These are phyloP conservation scores for Fabriciana adippe DNA, from an alignment of 2,888 invertebrate genomes.

Conservation along the genomic window DNA sequence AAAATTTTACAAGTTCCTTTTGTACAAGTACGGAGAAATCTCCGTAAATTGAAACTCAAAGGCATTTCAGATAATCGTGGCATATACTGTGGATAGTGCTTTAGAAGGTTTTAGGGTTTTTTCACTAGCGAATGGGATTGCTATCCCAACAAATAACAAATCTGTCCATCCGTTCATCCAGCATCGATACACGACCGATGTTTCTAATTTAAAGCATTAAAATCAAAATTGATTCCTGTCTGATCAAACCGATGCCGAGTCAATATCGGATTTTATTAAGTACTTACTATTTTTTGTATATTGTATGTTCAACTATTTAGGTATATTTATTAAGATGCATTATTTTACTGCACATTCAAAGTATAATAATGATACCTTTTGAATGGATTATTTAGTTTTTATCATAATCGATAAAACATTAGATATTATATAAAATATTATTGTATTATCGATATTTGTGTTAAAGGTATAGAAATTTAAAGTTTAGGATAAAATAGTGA, in stretches of 20 bases:
- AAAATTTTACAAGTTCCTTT: conserved; percentile 79
- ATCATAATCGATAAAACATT: no score
- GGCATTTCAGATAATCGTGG: conserved; percentile 60
- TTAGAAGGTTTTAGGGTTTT: conserved; percentile 54
- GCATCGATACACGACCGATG: conserved; percentile 54
- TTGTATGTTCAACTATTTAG: neutral
- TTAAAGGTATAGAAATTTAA: conserved; percentile 4
- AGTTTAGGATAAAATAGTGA: conserved; percentile 16
- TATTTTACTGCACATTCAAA: no score
- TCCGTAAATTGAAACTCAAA: conserved; percentile 67
- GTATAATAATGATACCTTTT: no score
- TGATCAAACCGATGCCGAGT: conserved; percentile 11
- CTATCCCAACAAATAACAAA: conserved; percentile 47
- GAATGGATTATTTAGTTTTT: no score
- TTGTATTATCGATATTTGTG: conserved; percentile 10
- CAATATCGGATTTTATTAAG: conserved; percentile 3
- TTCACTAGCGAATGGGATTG: conserved; percentile 46
- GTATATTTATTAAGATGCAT: no score
- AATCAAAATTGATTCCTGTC: conserved; percentile 18
- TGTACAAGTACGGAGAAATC: conserved; percentile 75
- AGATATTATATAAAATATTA: neutral
- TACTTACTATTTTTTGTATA: conserved; percentile 1
- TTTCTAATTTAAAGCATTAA: conserved; percentile 25
- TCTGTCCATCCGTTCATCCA: conserved; percentile 69
- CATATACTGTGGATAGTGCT: conserved; percentile 59